Percentiles rank a stretch among this genome's conserved stretches.
These are phyloP conservation scores for Plebejus melissa DNA, from an alignment of 2,888 invertebrate species.

Conservation along the genomic window DNA sequence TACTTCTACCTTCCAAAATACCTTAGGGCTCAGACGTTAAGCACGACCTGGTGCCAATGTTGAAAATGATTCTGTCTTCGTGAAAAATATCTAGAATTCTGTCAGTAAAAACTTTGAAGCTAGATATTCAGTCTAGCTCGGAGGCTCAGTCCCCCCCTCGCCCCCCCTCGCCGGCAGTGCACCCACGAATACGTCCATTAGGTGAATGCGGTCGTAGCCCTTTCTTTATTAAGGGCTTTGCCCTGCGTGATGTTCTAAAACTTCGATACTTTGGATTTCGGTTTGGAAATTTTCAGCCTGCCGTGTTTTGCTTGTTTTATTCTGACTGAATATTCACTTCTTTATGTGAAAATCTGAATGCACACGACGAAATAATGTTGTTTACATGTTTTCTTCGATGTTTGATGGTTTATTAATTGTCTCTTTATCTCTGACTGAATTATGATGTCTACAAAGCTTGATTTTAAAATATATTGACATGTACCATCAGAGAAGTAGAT, in stretches of 20 bases:
- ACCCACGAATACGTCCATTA: slow-evolving; percentile 35
- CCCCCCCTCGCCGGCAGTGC: slow-evolving; percentile 30
- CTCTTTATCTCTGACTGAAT: background rate
- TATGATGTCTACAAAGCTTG: background rate
- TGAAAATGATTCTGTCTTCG: background rate
- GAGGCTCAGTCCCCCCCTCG: slow-evolving; percentile 28
- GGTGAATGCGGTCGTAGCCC: slow-evolving; percentile 40
- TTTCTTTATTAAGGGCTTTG: slow-evolving; percentile 40
- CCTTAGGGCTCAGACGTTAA: too few species aligned
- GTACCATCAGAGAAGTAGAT: too few species aligned
- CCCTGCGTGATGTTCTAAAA: slow-evolving; percentile 33
- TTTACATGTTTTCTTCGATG: too few species aligned
- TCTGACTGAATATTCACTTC: background rate
- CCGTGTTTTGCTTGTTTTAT: background rate
- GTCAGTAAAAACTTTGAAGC: slow-evolving; percentile 3
- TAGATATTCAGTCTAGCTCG: slow-evolving; percentile 9
- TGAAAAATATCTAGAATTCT: background rate
- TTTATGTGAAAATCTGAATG: background rate
- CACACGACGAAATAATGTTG: too few species aligned
- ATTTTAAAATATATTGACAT: too few species aligned
- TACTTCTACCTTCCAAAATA: too few species aligned
- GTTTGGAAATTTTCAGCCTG: slow-evolving; percentile 21
- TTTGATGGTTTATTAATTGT: too few species aligned
- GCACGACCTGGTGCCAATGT: too few species aligned
- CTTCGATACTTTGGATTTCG: slow-evolving; percentile 39